Base-by-base conservation (phyloP, 1,140 invertebrate species). In the Heterodera schachtii region DNA sequence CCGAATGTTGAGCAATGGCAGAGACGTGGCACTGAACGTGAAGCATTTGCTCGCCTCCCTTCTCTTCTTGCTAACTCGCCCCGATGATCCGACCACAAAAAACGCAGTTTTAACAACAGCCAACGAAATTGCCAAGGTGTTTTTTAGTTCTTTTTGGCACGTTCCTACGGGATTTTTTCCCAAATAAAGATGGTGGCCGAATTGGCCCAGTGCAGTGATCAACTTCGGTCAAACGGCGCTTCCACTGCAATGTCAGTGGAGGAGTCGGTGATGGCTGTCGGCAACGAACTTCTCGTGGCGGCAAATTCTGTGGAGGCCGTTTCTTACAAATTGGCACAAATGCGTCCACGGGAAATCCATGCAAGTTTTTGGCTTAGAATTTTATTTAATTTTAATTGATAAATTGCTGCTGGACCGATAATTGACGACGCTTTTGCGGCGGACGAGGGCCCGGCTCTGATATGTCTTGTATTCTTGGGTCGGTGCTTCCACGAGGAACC, bases 291-390 rank as follows among this genome's bases (percentile, higher is more conserved):
- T n/a, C 91, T 98, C 1, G 95, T 96, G 19, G 97, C 97, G 11
- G 97, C 97, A 0, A 95, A 94, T 49, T 97, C 96, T 41, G 98
- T 99, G 79, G 97, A 99, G 91, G 96, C 96, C 0, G 97, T 97
- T 57, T 96, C 97, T 2, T 95, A 95, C 88, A 98, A 98, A 90
- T 91, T 99, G 75, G 95, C 96, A 0, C 94, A 94, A 88, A 91
- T 99, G 41, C 92, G 95, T 86, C 97, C 97, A 21, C 92, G 95
- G 81, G 83, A 87, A 44, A 73, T 85, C 1, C 74, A 86, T 85
- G 91, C 91, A 87, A 85, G 75, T 75, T 79, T 84, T 80, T 11
- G 70, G 73, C 11, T 52, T 52, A 0, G 49, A 52, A 52, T 6
- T 8, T 70, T 60, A 21, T 46, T 71, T 19, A 47, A 31, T 31